A percentile compares a stretch with the other conserved stretches of the same genome.
Conservation (phyloP, 35 echinoderm and acorn worm species). For the Stichopus chloronotus region DNA sequence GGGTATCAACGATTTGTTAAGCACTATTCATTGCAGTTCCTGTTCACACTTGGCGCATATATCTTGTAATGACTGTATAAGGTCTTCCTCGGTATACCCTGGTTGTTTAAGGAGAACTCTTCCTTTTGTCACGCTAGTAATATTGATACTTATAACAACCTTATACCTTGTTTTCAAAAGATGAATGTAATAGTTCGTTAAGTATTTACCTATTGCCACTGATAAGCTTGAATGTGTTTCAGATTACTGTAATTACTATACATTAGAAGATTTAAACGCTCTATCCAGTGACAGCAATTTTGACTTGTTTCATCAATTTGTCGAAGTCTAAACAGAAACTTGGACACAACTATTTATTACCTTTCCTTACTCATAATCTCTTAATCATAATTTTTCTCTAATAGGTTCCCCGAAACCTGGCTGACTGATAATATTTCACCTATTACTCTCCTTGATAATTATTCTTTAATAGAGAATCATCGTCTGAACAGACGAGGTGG, state of each 20-base stretch:
- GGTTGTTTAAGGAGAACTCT: too few species aligned
- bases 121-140: not conserved
- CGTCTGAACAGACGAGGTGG: not conserved
- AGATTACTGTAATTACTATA: conserved; percentile 2
- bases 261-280: not conserved
- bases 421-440: conserved; percentile 18
- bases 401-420: not conserved
- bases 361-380: too few species aligned
- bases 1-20: not conserved
- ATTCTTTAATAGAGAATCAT: not conserved
- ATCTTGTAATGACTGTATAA: not conserved
- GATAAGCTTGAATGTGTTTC: not conserved
- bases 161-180: not conserved
- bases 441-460: not conserved
- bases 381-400: not conserved
- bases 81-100: not conserved
- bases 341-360: too few species aligned
- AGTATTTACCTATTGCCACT: not conserved
- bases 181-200: not conserved
- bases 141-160: not conserved
- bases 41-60: conserved; percentile 1
- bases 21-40: not conserved
- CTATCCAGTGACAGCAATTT: not conserved
- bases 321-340: not conserved
- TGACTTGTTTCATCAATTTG: not conserved